Conservation (phyloP, 2,888 invertebrate genomes). For the Leptarthrus brevirostris region DNA sequence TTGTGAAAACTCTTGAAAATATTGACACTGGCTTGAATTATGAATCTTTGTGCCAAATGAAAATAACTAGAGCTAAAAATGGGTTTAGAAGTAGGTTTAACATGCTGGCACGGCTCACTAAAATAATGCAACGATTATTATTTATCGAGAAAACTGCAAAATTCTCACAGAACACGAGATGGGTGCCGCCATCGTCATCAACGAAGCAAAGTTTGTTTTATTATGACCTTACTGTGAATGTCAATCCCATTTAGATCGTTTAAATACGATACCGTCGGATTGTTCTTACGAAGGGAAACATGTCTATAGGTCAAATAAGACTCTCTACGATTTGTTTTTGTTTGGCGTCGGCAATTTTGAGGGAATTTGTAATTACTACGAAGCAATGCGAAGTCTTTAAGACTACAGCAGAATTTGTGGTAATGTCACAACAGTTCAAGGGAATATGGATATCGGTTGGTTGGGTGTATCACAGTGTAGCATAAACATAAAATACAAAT, state of each 20-base stretch:
- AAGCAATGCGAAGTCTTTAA: background rate
- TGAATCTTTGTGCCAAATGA: background rate
- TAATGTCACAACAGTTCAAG: slow-evolving; percentile 9
- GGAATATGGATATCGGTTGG: background rate
- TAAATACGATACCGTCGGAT: background rate
- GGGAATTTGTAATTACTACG: background rate
- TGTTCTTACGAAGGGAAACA: background rate
- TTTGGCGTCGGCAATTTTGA: background rate
- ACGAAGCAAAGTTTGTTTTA: slow-evolving; percentile 1
- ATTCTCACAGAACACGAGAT: slow-evolving; percentile 16
- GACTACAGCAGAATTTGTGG: background rate
- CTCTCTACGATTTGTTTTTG: background rate
- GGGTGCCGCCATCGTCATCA: slow-evolving; percentile 20
- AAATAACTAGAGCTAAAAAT: background rate
- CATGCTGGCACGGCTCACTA: background rate
- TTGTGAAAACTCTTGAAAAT: slow-evolving; percentile 17
- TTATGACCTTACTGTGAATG: slow-evolving; percentile 25
- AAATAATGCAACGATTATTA: background rate
- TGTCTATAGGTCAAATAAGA: slow-evolving; percentile 18
- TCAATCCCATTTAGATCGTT: slow-evolving; percentile 8
- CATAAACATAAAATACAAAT: too few relatives aligned
- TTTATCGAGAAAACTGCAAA: background rate
- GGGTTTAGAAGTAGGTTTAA: background rate
- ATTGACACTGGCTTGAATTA: slow-evolving; percentile 6
- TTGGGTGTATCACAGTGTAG: background rate